Evolutionary conservation across 2,113 vertebrate species (phyloP).

Genomic region (Dolichotis patagonum): DNA sequence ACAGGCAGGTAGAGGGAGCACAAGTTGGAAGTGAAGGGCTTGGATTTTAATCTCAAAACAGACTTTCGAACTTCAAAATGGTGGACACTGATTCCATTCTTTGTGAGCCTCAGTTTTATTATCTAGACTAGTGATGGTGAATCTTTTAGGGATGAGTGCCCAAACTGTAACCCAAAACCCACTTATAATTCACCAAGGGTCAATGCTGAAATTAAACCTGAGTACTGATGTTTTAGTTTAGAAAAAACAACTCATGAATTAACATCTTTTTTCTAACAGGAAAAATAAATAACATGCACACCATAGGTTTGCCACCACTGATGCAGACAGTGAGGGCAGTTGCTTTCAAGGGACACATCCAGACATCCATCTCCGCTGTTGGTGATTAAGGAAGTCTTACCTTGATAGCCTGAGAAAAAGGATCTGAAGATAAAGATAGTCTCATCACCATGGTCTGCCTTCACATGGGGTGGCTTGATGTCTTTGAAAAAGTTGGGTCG

Average conservation of each 20-base stretch:
- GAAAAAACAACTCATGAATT: not conserved
- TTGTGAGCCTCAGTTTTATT: not conserved
- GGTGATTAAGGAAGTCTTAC: constrained; percentile 31
- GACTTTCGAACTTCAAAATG: not conserved
- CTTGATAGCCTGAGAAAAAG: constrained; percentile 81
- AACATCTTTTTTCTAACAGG: not conserved
- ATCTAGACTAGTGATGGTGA: not conserved
- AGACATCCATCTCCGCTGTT: not conserved
- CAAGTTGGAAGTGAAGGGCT: not conserved
- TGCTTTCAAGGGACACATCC: no score
- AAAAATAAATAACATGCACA: not conserved
- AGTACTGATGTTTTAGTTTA: not conserved
- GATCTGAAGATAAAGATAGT: constrained; percentile 87
- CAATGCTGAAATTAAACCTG: not conserved
- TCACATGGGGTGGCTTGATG: constrained; percentile 86
- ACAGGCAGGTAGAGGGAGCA: not conserved
- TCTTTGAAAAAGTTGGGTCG: constrained; percentile 68
- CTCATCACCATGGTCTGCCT: constrained; percentile 90
- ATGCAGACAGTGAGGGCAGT: not conserved
- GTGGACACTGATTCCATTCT: not conserved
- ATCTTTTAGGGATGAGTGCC: not conserved
- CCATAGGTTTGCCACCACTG: not conserved
- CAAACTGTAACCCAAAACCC: not conserved
- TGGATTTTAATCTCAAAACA: not conserved
- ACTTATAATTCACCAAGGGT: not conserved